phyloP scores from a whole-genome alignment of 2,888 invertebrate genomes.

The Andrena flavipes region DNA sequence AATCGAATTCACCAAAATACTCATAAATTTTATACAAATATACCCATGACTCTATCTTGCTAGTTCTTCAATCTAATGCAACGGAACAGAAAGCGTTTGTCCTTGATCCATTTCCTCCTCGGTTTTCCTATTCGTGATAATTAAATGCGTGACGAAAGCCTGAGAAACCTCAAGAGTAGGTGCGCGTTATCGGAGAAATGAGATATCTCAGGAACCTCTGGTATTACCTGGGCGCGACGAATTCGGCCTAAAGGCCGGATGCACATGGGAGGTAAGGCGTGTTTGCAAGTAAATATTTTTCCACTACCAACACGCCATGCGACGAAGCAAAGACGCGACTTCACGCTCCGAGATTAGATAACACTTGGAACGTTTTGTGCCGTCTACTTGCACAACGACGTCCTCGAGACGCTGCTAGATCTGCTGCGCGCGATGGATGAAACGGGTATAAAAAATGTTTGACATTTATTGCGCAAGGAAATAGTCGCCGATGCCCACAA shows the following conservation, averaged over 20 bases:
- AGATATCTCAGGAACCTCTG: not conserved
- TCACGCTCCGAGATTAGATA: slow-evolving; percentile 66
- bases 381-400: slow-evolving; percentile 60
- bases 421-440: slow-evolving; percentile 15
- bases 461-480: slow-evolving; percentile 61
- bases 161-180: not conserved
- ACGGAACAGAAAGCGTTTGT: too few species aligned
- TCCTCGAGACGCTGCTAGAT: slow-evolving; percentile 42
- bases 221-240: not conserved
- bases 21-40: too few species aligned
- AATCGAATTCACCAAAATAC: too few species aligned
- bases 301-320: slow-evolving; percentile 47
- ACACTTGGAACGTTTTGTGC: slow-evolving; percentile 61
- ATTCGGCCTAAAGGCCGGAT: slow-evolving; percentile 45
- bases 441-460: slow-evolving; percentile 49
- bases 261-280: slow-evolving; percentile 43
- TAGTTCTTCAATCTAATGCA: too few species aligned
- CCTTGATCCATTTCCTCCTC: too few species aligned
- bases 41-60: too few species aligned
- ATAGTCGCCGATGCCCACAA: slow-evolving; percentile 39
- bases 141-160: not conserved
- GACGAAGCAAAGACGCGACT: slow-evolving; percentile 52
- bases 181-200: not conserved
- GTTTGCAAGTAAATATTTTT: slow-evolving; percentile 68
- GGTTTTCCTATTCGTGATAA: not conserved